These are phyloP conservation scores for Echinops telfairi DNA, from an alignment of 2,113 vertebrate species.

Conservation along the genomic window DNA sequence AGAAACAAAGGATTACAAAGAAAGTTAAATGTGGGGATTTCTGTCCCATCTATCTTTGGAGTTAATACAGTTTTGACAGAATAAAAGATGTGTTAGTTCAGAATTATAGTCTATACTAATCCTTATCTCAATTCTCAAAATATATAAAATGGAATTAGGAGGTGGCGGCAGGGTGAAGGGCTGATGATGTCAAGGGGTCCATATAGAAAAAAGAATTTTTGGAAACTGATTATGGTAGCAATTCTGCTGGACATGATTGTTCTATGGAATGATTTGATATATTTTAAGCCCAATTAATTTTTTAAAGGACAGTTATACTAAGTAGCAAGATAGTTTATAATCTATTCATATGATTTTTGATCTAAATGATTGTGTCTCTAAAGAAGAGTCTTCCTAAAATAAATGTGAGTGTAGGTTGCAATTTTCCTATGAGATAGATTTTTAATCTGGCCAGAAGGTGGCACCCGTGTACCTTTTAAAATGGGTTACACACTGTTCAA, in stretches of 20 bases:
- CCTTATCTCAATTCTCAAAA: constrained; percentile 9
- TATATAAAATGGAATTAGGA: background rate
- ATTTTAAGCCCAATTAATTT: background rate
- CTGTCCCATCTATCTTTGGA: background rate
- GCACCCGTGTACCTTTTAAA: constrained; percentile 63
- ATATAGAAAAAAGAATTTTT: too few relatives aligned
- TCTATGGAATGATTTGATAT: too few relatives aligned
- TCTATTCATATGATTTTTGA: constrained; percentile 34
- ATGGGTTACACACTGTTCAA: background rate
- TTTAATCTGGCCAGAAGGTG: constrained; percentile 78
- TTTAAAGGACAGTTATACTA: constrained; percentile 26
- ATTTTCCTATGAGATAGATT: constrained; percentile 42
- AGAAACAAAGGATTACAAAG: background rate
- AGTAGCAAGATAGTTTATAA: constrained; percentile 40
- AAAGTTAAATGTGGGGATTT: constrained; percentile 18
- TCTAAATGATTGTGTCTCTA: constrained; percentile 17
- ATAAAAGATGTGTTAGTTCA: background rate
- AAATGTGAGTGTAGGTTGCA: constrained; percentile 18
- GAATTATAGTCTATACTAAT: constrained; percentile 50
- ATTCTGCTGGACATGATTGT: too few relatives aligned
- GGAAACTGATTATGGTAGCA: too few relatives aligned
- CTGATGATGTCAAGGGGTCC: too few relatives aligned
- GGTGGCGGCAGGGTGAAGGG: too few relatives aligned
- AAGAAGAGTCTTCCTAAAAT: constrained; percentile 51
- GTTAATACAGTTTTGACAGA: background rate